Evolutionary conservation across 1,140 invertebrate genomes (phyloP).

Genomic region (Sarcophaga bullata): DNA sequence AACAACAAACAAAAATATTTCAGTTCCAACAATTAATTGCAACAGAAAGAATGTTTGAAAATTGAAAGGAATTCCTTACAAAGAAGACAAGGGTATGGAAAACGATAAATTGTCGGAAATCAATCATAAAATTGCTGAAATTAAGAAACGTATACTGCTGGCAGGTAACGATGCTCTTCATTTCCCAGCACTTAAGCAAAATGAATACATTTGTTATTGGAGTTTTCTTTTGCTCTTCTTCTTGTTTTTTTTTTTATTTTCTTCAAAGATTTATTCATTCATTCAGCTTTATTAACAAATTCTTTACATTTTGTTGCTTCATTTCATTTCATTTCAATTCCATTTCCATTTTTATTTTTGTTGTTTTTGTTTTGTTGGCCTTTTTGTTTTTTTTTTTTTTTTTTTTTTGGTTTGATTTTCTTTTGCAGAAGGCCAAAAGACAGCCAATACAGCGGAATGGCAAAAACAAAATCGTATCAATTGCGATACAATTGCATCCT

Average conservation of each 20-base stretch:
- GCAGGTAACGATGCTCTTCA: conserved; percentile 70
- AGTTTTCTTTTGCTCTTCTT: too few relatives aligned
- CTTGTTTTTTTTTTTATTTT: too few relatives aligned
- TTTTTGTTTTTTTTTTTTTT: neutral
- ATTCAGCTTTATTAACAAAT: conserved; percentile 14
- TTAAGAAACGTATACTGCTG: conserved; percentile 83
- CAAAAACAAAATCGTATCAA: conserved; percentile 78
- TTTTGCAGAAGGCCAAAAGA: conserved; percentile 79
- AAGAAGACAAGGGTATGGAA: conserved; percentile 62
- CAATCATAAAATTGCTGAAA: conserved; percentile 80
- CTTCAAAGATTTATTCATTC: neutral
- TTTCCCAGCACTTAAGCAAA: neutral
- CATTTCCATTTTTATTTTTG: too few relatives aligned
- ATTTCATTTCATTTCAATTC: too few relatives aligned
- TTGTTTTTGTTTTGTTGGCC: neutral
- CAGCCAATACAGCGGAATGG: conserved; percentile 82
- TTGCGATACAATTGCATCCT: conserved; percentile 72
- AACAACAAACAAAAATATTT: neutral
- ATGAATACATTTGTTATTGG: neutral
- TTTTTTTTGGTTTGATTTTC: neutral
- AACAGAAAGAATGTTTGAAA: neutral
- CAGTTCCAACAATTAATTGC: neutral
- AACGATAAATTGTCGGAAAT: conserved; percentile 72
- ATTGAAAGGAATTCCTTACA: too few relatives aligned
- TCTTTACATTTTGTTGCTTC: neutral